A percentile compares a stretch with the other conserved stretches of the same genome.
phyloP scores from a whole-genome alignment of 2,113 vertebrate genomes.

The Meleagris gallopavo region DNA sequence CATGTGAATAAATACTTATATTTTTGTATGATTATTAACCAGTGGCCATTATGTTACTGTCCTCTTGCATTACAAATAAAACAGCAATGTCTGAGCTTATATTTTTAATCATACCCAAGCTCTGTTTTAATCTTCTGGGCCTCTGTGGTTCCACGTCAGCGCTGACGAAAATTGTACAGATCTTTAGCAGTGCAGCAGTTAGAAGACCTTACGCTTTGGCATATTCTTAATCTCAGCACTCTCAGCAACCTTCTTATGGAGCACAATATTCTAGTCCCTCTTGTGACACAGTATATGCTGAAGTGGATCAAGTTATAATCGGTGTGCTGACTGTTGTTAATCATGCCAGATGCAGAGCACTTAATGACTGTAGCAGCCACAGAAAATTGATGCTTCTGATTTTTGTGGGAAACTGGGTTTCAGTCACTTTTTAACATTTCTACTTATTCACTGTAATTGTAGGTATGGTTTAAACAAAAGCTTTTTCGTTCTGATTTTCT shows the following conservation, averaged over 20 bases:
- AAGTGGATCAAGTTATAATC: not conserved
- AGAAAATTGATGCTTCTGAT: not conserved
- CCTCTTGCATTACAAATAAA: not conserved
- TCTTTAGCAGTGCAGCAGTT: not conserved
- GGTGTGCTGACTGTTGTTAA: not conserved
- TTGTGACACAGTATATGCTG: rapidly evolving
- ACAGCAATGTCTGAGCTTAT: not conserved
- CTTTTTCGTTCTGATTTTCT: not conserved
- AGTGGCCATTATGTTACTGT: not conserved
- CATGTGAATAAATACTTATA: not conserved
- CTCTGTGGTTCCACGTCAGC: not conserved
- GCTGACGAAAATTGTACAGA: not conserved
- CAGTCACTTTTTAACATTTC: not conserved
- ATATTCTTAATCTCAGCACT: not conserved
- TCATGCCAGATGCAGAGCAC: not conserved
- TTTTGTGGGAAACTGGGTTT: not conserved
- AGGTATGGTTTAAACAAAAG: not conserved
- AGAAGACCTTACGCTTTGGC: not conserved
- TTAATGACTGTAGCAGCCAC: not conserved
- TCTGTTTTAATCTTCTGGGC: not conserved
- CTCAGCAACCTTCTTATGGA: not conserved
- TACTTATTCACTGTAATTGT: not conserved
- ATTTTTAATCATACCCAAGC: not conserved
- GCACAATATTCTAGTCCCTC: not conserved
- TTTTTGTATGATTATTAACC: not conserved